Evolutionary conservation across 1,140 invertebrate genomes (phyloP).

Genomic region (Asbolus verrucosus): DNA sequence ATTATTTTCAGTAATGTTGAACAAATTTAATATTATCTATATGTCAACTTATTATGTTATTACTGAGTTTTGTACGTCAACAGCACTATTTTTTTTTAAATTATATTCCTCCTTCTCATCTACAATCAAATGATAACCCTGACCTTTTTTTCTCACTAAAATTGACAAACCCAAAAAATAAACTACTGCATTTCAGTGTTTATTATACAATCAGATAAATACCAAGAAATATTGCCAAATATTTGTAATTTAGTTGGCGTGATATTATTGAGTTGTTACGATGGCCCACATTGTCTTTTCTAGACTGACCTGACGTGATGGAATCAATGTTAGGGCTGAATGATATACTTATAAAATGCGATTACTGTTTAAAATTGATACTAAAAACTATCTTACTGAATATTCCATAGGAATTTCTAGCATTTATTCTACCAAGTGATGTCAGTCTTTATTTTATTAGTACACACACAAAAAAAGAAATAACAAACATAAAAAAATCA

Average conservation of each 20-base stretch:
- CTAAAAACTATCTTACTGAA: constrained; percentile 38
- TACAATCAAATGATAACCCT: neutral
- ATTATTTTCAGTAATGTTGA: too few relatives aligned
- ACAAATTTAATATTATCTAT: too few relatives aligned
- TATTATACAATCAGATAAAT: neutral
- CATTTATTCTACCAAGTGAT: constrained; percentile 39
- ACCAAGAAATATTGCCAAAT: neutral
- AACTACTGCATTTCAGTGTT: neutral
- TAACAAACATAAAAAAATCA: constrained; percentile 4
- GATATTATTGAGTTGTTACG: neutral
- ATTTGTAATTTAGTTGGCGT: neutral
- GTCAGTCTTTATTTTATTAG: constrained; percentile 33
- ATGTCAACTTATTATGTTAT: too few relatives aligned
- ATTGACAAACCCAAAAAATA: neutral
- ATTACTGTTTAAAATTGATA: constrained; percentile 30
- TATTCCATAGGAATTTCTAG: constrained; percentile 39
- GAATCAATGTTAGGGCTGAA: constrained; percentile 33
- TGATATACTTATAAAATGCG: constrained; percentile 27
- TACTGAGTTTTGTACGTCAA: too few relatives aligned
- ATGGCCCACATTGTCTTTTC: constrained; percentile 22
- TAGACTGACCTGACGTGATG: constrained; percentile 31
- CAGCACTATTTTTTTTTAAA: too few relatives aligned
- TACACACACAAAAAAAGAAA: constrained; percentile 25
- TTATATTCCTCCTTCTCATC: neutral
- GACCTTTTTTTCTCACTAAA: neutral